phyloP scores from a whole-genome alignment of 2,113 vertebrate species.

The Chelonoidis abingdonii region DNA sequence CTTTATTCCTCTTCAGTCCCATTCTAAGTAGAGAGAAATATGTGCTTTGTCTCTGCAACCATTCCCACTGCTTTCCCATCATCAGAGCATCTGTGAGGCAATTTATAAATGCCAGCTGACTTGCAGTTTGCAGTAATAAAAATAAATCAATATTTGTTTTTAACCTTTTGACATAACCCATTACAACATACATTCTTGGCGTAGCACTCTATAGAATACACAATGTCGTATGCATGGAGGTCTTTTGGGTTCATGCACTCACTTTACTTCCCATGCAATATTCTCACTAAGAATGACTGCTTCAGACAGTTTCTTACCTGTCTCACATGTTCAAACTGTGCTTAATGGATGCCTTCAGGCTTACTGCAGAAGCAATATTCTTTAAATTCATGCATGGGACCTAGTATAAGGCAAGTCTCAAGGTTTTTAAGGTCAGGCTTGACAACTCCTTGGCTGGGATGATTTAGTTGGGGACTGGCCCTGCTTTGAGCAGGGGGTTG shows the following conservation, averaged over 20 bases:
- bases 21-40: not conserved
- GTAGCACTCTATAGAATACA: not conserved
- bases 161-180: not conserved
- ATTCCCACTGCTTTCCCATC: not conserved
- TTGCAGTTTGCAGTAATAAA: not conserved
- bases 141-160: not conserved
- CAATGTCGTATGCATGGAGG: not conserved
- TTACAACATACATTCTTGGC: not conserved
- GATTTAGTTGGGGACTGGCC: no score
- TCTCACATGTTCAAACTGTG: no score
- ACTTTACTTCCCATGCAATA: no score
- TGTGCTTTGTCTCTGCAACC: not conserved
- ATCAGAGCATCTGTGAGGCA: not conserved
- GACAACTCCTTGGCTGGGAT: no score
- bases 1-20: not conserved
- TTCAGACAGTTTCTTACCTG: not conserved
- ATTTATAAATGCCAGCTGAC: not conserved
- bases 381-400: not conserved
- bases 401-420: not conserved
- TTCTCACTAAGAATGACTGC: no score
- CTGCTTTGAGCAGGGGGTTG: no score
- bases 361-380: not conserved
- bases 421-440: no score
- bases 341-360: not conserved
- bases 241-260: not conserved